Evolutionary conservation across 2,888 invertebrate species (phyloP), one percentile per base, ranked within the genome.

Genomic region (Kuschelorhynchus macadamiae): DNA sequence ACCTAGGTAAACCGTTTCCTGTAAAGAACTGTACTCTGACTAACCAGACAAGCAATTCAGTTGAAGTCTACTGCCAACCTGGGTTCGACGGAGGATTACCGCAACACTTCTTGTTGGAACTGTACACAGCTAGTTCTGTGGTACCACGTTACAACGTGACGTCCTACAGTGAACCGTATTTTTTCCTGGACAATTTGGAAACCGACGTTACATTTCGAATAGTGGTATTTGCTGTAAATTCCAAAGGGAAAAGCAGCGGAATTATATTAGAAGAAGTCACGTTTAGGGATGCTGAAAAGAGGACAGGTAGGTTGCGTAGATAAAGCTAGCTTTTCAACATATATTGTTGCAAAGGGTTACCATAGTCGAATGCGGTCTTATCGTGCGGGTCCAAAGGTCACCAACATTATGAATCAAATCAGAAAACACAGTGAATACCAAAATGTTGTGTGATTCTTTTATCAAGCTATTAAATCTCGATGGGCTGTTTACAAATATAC

Each of bases 1-100:
- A 39, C 14, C 0, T 7, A 94, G 95, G 93, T 69, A 90, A 93
- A 81, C 95, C 95, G 36, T 93, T 92, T 81, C 88, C 92, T 57
- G 94, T 95, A 52, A 90, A 91, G 70, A 95, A 95, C 85, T 95
- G 95, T 84, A 89, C 92, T 57, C 86, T 94, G 75, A 91, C 91
- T 82, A 95, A 95, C 85, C 92, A 93, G 82, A 95, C 95, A 12
- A 90, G 91, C 78, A 92, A 91, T 77, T 92, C 92, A 68, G 92
- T 93, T 75, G 83, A 84, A 67, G 92, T 95, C 74, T 89, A 90
- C 78, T 95, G 95, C 83, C 88, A 91, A 79, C 87, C 93, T 18
- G 93, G 93, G 75, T 95, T 94, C 85, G 95, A 95, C 85, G 95
- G 95, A 67, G 95, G 95, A 72, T 88, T 95, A 78, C 93, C 94